phyloP scores from a whole-genome alignment of 2,113 vertebrate genomes.

The Propithecus coquereli region DNA sequence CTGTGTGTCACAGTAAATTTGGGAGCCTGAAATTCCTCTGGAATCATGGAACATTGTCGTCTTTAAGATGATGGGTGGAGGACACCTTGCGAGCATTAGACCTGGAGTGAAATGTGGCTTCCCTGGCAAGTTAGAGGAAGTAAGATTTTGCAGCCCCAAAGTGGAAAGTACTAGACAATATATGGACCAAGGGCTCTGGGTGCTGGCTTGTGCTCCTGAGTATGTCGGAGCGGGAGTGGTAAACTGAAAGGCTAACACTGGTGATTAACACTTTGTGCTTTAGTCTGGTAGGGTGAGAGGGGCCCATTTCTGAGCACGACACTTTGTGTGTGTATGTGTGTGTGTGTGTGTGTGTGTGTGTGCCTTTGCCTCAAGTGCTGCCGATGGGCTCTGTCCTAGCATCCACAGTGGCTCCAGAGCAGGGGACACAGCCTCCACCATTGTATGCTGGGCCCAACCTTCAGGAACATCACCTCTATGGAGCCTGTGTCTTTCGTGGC shows the following conservation, averaged over 20 bases:
- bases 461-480: neutral
- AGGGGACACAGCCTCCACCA: neutral
- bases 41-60: neutral
- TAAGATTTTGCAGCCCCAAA: neutral
- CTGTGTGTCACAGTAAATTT: neutral
- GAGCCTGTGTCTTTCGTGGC: neutral
- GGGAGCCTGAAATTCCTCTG: neutral
- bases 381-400: neutral
- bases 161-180: neutral
- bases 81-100: neutral
- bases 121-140: neutral
- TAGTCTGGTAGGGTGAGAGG: neutral
- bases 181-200: neutral
- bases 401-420: neutral
- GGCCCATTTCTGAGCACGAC: neutral
- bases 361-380: neutral
- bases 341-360: too few species aligned
- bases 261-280: neutral
- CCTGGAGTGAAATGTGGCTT: neutral
- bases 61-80: neutral
- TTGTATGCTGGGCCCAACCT: neutral
- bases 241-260: neutral
- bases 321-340: neutral
- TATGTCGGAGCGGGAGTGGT: neutral
- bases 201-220: neutral